Conservation (phyloP, 2,113 vertebrate genomes). For the Vanacampus margaritifer region DNA sequence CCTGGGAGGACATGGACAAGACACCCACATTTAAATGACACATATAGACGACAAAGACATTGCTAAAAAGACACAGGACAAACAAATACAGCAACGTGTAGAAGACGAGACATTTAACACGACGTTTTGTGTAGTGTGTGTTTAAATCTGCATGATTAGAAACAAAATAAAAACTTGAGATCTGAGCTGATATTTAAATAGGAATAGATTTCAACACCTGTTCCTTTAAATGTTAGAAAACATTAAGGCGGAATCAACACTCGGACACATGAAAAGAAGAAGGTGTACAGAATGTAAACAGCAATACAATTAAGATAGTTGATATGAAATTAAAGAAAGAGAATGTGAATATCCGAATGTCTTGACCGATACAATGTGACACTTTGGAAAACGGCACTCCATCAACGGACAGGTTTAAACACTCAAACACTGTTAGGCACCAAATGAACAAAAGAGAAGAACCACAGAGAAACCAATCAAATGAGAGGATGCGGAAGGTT, state of each 20-base stretch:
- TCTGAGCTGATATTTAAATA: constrained; percentile 53
- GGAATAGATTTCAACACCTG: constrained; percentile 46
- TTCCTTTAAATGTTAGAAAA: constrained; percentile 41
- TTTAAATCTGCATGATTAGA: constrained; percentile 37
- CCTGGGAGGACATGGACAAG: constrained; percentile 39
- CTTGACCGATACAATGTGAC: constrained; percentile 44
- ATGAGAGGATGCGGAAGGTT: constrained; percentile 38
- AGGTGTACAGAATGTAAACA: constrained; percentile 39
- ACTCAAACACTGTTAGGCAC: constrained; percentile 54
- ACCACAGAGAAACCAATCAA: constrained; percentile 45
- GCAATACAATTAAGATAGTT: constrained; percentile 23
- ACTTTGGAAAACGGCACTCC: constrained; percentile 54
- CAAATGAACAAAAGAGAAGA: constrained; percentile 41
- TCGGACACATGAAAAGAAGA: constrained; percentile 56
- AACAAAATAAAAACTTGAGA: constrained; percentile 46
- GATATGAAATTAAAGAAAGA: constrained; percentile 35
- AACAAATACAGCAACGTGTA: constrained; percentile 57
- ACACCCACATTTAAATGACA: constrained; percentile 63
- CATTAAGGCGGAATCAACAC: constrained; percentile 47
- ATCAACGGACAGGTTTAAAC: constrained; percentile 65
- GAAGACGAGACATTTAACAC: constrained; percentile 45
- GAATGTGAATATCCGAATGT: constrained; percentile 31
- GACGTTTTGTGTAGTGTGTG: constrained; percentile 33
- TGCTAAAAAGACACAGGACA: constrained; percentile 45
- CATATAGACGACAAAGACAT: constrained; percentile 47